Evolutionary conservation across 2,797 vertebrate species (phyloP).

Genomic region (Eleutherodactylus coqui): DNA sequence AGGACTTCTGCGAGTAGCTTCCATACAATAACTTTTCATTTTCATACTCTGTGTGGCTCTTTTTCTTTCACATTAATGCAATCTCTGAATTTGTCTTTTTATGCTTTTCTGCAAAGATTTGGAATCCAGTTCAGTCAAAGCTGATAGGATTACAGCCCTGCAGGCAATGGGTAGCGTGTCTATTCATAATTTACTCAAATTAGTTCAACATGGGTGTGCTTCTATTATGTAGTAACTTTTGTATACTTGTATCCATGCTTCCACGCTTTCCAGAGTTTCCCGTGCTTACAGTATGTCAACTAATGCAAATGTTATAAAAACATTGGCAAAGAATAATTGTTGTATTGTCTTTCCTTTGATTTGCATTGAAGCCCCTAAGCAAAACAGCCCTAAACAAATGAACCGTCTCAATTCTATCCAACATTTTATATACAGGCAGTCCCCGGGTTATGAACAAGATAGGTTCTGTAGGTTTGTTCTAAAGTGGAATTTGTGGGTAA

Average conservation of each 20-base stretch:
- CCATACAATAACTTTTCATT: constrained; percentile 40
- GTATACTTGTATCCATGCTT: constrained; percentile 16
- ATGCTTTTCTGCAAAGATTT: constrained; percentile 8
- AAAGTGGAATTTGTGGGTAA: too few relatives aligned
- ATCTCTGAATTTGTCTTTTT: constrained; percentile 40
- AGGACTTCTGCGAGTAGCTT: constrained; percentile 9
- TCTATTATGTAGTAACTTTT: constrained; percentile 17
- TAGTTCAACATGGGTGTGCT: constrained; percentile 41
- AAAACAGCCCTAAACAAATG: background rate
- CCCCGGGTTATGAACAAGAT: too few relatives aligned
- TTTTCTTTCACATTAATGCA: constrained; percentile 28
- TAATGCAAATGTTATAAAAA: background rate
- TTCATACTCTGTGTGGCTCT: constrained; percentile 3
- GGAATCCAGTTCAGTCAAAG: constrained; percentile 11
- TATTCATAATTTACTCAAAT: constrained; percentile 51
- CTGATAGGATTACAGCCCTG: constrained; percentile 26
- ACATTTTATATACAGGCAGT: background rate
- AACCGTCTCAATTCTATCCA: background rate
- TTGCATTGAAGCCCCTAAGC: background rate
- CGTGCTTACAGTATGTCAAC: background rate
- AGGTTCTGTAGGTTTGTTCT: too few relatives aligned
- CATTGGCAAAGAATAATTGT: background rate
- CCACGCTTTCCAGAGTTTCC: constrained; percentile 2
- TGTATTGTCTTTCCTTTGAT: background rate
- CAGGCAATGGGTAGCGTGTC: constrained; percentile 26